Base-by-base conservation (phyloP, 2,797 vertebrate species). In the Molossus molossus region DNA sequence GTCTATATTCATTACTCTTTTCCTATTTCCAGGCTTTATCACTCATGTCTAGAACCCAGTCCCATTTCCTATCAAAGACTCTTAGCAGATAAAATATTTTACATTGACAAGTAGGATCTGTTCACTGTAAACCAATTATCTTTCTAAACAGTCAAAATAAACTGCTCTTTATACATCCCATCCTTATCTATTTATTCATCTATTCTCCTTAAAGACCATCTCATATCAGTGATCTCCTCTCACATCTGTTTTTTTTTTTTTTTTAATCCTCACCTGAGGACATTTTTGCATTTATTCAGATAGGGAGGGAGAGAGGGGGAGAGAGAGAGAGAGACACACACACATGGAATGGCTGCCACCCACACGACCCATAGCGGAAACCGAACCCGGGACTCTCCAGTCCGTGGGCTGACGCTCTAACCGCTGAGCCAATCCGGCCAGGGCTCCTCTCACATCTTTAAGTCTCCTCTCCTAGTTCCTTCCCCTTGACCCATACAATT, bases 131-230 rank as follows among this genome's bases (percentile, higher is more conserved):
- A 88, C 23, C 76, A 90, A 29, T 57, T 73, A 73, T 55, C 50
- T 75, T 81, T 76, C 14, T 77, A 91, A 90, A 23, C 1, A 93
- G 67, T 25, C 27, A 80, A 92, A 86, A 83, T 40, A 87, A 60
- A 85, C 18, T 79, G 55, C 9, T 87, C 85, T 76, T 72, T 58
- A 96, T n/a, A 60, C 15, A 88, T 53, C 17, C 37, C 50, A 91
- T 37, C 53, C 86, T 57, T 33, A 90, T 53, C 37, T 73, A 90
- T 15, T 69, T 64, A 83, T 17, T 92, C 50, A 67, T 70, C 45
- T 37, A 37, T 75, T 62, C 21, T 79, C 40, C 20, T 91, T 69
- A 45, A 94, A 88, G 55, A 70, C n/a, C 58, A 76, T 5, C 82
- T 9, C 14, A 14, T 62, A 84, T 57, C 86, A 84, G 40, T n/a